Conservation (phyloP, 2,797 vertebrate species). For the Neosalanx taihuensis region DNA sequence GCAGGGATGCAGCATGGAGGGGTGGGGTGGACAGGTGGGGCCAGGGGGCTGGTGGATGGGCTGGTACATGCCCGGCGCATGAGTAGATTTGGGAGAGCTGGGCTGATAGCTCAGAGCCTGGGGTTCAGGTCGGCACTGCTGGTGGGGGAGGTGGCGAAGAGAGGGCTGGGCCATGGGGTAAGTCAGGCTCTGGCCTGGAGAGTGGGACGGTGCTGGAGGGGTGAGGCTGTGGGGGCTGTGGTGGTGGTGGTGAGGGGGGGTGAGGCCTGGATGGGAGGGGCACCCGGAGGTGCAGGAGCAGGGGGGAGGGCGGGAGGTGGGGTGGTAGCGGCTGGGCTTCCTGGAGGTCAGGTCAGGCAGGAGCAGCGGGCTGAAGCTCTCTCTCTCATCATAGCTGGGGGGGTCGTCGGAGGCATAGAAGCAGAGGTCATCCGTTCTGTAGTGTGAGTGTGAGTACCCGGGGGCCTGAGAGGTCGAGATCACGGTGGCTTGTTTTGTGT, state of each 20-base stretch:
- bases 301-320: constrained; percentile 60
- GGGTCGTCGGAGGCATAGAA: constrained; percentile 77
- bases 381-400: constrained; percentile 79
- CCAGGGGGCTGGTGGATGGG: constrained; percentile 60
- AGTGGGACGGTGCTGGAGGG: constrained; percentile 55
- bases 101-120: constrained; percentile 62
- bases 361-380: constrained; percentile 75
- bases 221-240: constrained; percentile 63
- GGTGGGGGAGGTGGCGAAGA: constrained; percentile 45
- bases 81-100: constrained; percentile 69
- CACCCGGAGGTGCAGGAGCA: constrained; percentile 67
- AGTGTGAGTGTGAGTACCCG: constrained; percentile 41
- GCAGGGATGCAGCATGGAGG: constrained; percentile 62
- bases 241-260: constrained; percentile 49
- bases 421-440: constrained; percentile 52
- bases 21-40: constrained; percentile 61
- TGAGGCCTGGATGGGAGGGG: constrained; percentile 53
- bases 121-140: constrained; percentile 67
- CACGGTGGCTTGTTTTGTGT: constrained; percentile 43
- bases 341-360: constrained; percentile 65
- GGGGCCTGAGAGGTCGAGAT: constrained; percentile 53
- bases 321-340: constrained; percentile 64
- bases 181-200: constrained; percentile 57
- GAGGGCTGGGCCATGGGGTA: constrained; percentile 57
- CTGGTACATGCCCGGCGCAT: constrained; percentile 65